phyloP scores from a whole-genome alignment of 2,888 invertebrate species.

The Nemapogon koenigi region DNA sequence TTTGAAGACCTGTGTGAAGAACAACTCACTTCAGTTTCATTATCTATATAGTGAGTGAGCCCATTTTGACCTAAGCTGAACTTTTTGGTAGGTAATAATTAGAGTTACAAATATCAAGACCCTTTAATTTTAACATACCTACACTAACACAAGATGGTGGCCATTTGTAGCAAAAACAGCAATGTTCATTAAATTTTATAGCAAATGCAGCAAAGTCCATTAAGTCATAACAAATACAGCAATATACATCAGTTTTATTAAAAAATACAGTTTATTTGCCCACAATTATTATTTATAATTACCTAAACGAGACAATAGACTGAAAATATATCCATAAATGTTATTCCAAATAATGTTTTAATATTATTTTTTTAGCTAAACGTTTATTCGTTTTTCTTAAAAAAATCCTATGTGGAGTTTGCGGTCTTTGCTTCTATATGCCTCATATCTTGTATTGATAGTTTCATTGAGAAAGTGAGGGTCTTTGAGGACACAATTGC shows the following conservation, averaged over 20 bases:
- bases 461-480: too few species aligned
- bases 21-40: too few species aligned
- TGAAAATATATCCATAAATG: too few species aligned
- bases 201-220: neutral
- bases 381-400: too few species aligned
- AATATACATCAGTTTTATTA: neutral
- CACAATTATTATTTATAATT: too few species aligned
- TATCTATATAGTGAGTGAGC: too few species aligned
- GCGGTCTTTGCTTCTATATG: neutral
- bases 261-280: neutral
- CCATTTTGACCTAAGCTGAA: too few species aligned
- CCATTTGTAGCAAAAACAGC: neutral
- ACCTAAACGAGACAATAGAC: too few species aligned
- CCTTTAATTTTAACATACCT: neutral
- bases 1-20: neutral
- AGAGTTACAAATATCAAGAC: neutral
- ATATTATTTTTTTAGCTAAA: too few species aligned
- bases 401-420: neutral
- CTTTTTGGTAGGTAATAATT: too few species aligned
- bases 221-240: neutral
- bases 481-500: too few species aligned
- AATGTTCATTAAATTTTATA: neutral
- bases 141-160: neutral
- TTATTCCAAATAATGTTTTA: too few species aligned
- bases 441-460: neutral